A percentile compares a stretch with the other conserved stretches of the same genome.
Evolutionary conservation across 1,140 invertebrate species (phyloP).

Genomic region (Pachyrhynchus sulphureomaculatus): DNA sequence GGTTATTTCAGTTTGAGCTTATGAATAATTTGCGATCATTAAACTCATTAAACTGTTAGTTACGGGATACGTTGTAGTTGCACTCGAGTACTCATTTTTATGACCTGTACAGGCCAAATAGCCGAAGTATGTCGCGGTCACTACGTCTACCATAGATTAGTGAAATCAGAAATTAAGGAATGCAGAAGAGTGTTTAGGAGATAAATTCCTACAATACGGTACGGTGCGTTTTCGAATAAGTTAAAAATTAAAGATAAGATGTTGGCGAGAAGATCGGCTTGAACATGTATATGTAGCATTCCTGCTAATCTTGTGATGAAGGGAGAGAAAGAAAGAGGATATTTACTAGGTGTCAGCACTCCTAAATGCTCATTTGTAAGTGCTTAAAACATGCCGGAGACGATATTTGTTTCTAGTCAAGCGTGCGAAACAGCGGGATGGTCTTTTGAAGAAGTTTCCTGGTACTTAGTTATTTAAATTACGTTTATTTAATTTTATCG

Average conservation of each 20-base stretch:
- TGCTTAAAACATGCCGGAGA: conserved; percentile 8
- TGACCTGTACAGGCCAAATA: conserved; percentile 6
- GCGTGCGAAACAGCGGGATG: conserved; percentile 21
- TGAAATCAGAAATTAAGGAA: conserved; percentile 20
- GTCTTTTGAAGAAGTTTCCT: conserved; percentile 16
- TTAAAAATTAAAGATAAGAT: conserved; percentile 16
- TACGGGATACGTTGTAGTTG: too few relatives aligned
- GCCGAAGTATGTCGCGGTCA: conserved; percentile 13
- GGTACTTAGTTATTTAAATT: conserved; percentile 15
- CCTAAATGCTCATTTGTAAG: conserved; percentile 27
- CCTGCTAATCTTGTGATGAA: conserved; percentile 17
- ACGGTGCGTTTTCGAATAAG: conserved; percentile 9
- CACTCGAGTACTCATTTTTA: not conserved
- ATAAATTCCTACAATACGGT: conserved; percentile 24
- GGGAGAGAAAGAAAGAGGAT: conserved; percentile 19
- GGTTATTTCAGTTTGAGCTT: too few relatives aligned
- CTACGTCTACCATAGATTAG: conserved; percentile 13
- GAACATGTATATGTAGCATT: conserved; percentile 26
- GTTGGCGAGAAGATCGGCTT: conserved; percentile 13
- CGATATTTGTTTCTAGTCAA: conserved; percentile 25
- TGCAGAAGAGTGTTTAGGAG: conserved; percentile 25
- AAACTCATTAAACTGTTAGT: too few relatives aligned
- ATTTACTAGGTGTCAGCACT: conserved; percentile 26
- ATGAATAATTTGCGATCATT: too few relatives aligned
- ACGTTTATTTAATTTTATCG: not conserved